These are phyloP conservation scores for Cartodere bifasciata DNA, from an alignment of 2,888 invertebrate genomes.

Conservation along the genomic window DNA sequence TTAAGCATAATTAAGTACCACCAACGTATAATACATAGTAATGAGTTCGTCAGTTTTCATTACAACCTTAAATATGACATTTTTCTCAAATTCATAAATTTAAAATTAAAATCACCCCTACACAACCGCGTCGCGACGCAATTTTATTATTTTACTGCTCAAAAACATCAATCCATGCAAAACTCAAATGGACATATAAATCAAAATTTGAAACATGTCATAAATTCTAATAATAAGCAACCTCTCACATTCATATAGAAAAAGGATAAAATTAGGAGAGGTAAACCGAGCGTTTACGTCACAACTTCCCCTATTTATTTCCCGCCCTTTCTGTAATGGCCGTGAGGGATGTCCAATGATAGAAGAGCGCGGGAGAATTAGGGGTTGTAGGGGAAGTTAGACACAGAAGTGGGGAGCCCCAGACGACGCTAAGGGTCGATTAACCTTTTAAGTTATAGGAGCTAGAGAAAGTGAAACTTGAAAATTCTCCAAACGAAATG, in stretches of 20 bases:
- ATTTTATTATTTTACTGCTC: constrained; percentile 5
- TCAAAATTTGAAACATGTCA: no score
- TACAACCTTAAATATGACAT: no score
- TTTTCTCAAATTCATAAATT: no score
- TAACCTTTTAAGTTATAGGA: no score
- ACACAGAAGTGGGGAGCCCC: constrained; percentile 4
- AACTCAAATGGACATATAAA: no score
- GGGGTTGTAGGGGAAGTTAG: constrained; percentile 24
- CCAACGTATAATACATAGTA: no score
- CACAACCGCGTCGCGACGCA: no score
- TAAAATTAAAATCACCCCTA: no score
- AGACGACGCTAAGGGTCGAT: constrained; percentile 11
- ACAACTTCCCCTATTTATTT: constrained; percentile 20
- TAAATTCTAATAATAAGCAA: no score
- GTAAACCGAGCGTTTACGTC: constrained; percentile 11
- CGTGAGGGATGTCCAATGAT: constrained; percentile 22
- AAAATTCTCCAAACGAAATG: constrained; percentile 25
- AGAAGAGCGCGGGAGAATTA: constrained; percentile 22
- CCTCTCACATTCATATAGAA: no score
- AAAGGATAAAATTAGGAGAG: constrained; percentile 8
- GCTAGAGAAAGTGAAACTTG: constrained; percentile 26
- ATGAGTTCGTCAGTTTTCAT: no score
- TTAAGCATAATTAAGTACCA: no score
- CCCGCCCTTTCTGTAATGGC: constrained; percentile 30
- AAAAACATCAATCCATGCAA: constrained; percentile 2